Percentiles rank a stretch among this genome's conserved stretches.
phyloP scores from a whole-genome alignment of 2,888 invertebrate species.

The Lucinisca nassula region DNA sequence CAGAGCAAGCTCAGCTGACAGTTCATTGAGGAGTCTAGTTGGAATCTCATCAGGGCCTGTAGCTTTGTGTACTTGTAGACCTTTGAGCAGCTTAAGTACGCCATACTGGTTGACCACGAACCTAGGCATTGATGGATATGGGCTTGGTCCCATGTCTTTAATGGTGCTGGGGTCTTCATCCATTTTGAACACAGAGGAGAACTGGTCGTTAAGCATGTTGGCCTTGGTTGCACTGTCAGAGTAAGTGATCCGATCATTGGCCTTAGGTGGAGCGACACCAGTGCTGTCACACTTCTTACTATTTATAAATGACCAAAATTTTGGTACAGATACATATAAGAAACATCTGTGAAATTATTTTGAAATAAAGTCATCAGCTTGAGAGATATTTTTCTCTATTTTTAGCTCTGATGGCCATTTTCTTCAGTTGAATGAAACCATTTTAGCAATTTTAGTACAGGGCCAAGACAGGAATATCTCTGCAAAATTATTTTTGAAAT shows the following conservation, averaged over 20 bases:
- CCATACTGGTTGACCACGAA: neutral
- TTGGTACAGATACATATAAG: no score
- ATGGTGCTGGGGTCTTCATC: conserved; percentile 9
- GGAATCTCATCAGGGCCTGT: neutral
- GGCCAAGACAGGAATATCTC: no score
- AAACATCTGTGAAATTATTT: no score
- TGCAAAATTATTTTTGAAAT: no score
- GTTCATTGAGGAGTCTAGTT: neutral
- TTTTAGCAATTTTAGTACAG: no score
- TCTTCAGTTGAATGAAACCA: no score
- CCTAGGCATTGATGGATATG: no score
- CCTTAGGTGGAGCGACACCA: neutral
- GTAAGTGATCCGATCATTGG: neutral
- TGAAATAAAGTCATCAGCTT: no score
- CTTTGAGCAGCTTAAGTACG: neutral
- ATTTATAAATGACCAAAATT: neutral
- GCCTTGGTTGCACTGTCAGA: conserved; percentile 12
- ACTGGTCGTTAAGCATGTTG: conserved; percentile 34
- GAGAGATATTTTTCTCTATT: no score
- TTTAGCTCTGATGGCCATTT: no score
- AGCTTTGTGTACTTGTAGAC: neutral
- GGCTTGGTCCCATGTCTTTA: conserved; percentile 19
- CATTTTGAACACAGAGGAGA: no score
- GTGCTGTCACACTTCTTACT: neutral
- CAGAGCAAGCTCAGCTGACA: neutral